Base-by-base conservation (phyloP, 2,888 invertebrate genomes). In the Drosophila kuntzei region DNA sequence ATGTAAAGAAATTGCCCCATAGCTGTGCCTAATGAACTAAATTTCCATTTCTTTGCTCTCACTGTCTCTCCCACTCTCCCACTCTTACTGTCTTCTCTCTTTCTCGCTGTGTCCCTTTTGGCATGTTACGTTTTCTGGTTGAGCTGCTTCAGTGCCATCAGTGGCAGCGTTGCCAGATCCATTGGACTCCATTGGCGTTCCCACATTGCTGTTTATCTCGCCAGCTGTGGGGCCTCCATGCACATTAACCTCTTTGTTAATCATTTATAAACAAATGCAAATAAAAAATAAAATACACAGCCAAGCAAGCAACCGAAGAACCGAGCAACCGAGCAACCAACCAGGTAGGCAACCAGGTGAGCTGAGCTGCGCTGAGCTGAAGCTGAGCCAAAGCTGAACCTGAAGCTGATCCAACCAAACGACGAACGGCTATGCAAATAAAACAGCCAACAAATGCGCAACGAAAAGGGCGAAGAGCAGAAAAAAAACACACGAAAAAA, bases 201-300 rank as follows among this genome's bases (percentile, higher is more conserved):
- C 73, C 81, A 53, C 57, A 62, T 66, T 58, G 78, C 78, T 81
- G 67, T 70, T 79, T 79, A 68, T 72, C 76, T 66, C 50, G 39
- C 51, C 32, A 11, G 50, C 57, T 41, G 34, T 37, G 58, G 43
- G 50, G 25, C 32, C 71, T 47, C 67, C 66, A 62, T 79, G 78
- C 83, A 87, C 87, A 87, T 87, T 84, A 84, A 84, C 87, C 83
- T 87, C 83, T 87, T 87, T 87, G 81, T 84, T 87, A 84, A 84
- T 84, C 81, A 84, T 87, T 84, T 87, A 84, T 80, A 85, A 84
- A 84, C 84, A 84, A 85, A 84, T 85, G 85, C 80, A 87, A 84
- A 83, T 77, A 75, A 83, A 84, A 81, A 77, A 41, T n/a, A 84
- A 83, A 81, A 81, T 47, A 81, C 60, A 72, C 60, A 60, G 47